Base-by-base conservation (phyloP, 2,888 invertebrate species). In the Heliothis peltigera region DNA sequence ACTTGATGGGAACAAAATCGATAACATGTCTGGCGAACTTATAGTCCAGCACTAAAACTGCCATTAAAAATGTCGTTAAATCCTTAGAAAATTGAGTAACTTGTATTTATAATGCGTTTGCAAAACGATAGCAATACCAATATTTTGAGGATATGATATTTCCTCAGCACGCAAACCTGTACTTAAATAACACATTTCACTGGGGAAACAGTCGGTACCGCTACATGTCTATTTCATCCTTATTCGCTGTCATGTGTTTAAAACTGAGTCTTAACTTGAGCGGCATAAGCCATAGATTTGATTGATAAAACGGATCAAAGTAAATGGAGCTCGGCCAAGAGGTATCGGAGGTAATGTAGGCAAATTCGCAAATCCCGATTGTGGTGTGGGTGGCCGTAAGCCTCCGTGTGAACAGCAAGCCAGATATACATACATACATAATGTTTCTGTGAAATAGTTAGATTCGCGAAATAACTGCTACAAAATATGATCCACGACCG, bases 341-440 rank as follows among this genome's bases (percentile, higher is more conserved):
- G 76, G 73, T 77, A 82, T 77, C 73, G 55, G 56, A 77, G 79
- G 77, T 85, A 84, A 86, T 86, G 75, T 81, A 82, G 72, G 83
- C 79, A 81, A 83, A 87, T 87, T 86, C 80, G 71, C 81, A 85
- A 88, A 88, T 84, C 82, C 83, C 77, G 75, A 81, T 79, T 77
- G 75, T 81, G 70, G 82, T 77, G 83, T 86, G 86, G 85, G 87
- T 85, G 83, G 83, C 69, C 81, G 70, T 79, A 75, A 81, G 73
- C 69, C 66, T 69, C 78, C 85, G 85, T 87, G 87, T 85, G 88
- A 88, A 87, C 80, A 71, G 76, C 75, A 72, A 79, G 77, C 60
- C 60, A 75, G 72, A 78, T 71, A 60, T 76, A 80, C 70, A 39
- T 76, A 80, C 70, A 39, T 39, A 39, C 15, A 39, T 39, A n/a